Evolutionary conservation across 2,797 vertebrate species (phyloP).

Genomic region (Galagoides demidoff): DNA sequence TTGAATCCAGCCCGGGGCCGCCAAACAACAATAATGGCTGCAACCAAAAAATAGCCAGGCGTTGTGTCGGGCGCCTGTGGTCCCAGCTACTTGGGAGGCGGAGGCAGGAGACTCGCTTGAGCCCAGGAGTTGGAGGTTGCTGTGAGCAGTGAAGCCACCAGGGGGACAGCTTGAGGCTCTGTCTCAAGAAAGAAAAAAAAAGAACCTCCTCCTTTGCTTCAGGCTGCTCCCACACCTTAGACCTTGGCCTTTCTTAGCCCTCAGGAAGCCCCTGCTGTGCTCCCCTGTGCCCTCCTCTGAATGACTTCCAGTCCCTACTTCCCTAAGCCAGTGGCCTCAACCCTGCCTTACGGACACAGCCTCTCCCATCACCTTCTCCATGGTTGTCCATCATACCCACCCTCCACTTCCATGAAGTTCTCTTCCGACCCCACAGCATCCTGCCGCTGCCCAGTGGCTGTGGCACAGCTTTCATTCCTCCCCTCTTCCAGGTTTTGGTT

Average conservation of each 20-base stretch:
- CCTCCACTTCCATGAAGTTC: background rate
- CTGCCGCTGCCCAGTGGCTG: background rate
- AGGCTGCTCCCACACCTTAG: background rate
- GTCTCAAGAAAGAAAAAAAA: too few species aligned
- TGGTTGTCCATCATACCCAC: background rate
- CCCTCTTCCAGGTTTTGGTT: slow-evolving; percentile 88
- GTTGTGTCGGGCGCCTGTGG: too few species aligned
- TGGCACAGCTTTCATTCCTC: background rate
- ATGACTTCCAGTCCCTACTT: background rate
- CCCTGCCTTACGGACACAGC: background rate
- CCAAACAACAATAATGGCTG: too few species aligned
- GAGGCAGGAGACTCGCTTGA: too few species aligned
- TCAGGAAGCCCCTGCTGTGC: background rate
- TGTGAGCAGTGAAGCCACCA: too few species aligned
- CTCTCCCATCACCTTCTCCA: background rate
- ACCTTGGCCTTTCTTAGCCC: background rate
- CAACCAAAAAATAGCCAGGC: too few species aligned
- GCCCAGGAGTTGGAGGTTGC: too few species aligned
- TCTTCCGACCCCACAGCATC: background rate
- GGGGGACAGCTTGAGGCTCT: too few species aligned
- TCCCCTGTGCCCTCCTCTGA: background rate
- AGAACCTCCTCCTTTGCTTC: background rate
- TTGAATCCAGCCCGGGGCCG: too few species aligned
- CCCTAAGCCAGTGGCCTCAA: background rate
- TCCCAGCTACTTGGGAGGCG: too few species aligned